Base-by-base conservation (phyloP, 2,888 invertebrate species). In the Argynnis bischoffii region DNA sequence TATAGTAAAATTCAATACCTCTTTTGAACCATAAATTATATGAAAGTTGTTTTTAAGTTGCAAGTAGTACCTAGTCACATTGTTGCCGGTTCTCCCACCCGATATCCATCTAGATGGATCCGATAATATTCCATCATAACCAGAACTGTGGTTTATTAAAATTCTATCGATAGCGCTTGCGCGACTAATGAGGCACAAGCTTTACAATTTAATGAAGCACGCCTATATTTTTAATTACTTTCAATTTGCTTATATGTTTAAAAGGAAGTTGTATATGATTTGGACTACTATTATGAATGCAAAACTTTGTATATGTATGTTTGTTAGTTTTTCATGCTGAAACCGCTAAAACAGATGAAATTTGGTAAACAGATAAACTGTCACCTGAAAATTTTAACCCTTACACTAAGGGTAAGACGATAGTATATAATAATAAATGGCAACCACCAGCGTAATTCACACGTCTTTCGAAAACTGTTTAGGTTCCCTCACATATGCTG, bases 61-160 rank as follows among this genome's bases (percentile, higher is more conserved):
- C 57, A 48, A 64, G 65, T 46, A 46, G 65, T 63, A 65, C 68
- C 68, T 61, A 65, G 70, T 70, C 64, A 70, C 70, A 68, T 66
- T 68, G 70, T 68, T 63, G 65, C 60, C 61, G 60, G 51, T 41
- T 41, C 55, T 66, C 66, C 55, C 66, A 66, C 66, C 54, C 59
- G 66, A 69, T 69, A 66, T 18, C 60, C 60, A 66, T 66, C 66
- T 50, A 66, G 66, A 66, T 66, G n/a, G n/a, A 18, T 77, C 74
- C 72, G 79, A 79, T 81, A 77, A 73, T 73, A 76, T 76, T 78
- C 76, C 71, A 76, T 78, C 76, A 79, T 75, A 74, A 69, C 70
- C 56, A 69, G 69, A 69, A 71, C 55, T 67, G 41, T 5, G 47
- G 59, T 55, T 66, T 66, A 66, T 66, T 66, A 66, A 66, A 66